Evolutionary conservation across 2,113 vertebrate genomes (phyloP), one percentile per base, ranked within the genome.

Genomic region (Dipodomys merriami): DNA sequence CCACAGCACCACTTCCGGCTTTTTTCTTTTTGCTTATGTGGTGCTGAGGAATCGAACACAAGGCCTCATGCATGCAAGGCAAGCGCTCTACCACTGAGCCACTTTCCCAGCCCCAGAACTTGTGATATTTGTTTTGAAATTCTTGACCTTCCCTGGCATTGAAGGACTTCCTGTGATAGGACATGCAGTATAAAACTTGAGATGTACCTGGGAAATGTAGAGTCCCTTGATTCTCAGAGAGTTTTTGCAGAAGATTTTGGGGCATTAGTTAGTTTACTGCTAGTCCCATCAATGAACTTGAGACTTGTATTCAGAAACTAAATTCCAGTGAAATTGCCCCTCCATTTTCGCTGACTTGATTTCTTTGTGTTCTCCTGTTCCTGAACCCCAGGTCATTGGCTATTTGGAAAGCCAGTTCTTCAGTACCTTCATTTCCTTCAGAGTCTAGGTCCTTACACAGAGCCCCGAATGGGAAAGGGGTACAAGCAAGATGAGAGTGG

Each of bases 221-320:
- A 7, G 11, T 72, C 9, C n/a, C 10, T 20, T 64, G 65, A 80
- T 5, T 86, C 18, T 25, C 46, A 64, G n/a, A 77, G 20, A 57
- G 57, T 88, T 88, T 78, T 88, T 46, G 44, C 27, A 72, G n/a
- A 33, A 68, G 16, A 68, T 33, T 30, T 73, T 57, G 18, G n/a
- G 18, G 53, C 1, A 71, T 20, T 68, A 15, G 19, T 44, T 64
- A n/a, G 64, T 2, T 81, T 92, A 71, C 1, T 53, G 22, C 25
- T 60, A 83, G 29, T 1, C 6, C 30, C 23, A 22, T 39, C 29
- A 92, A 86, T 74, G 29, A 5, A 0, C 13, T 69, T 83, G 39
- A 80, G 49, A 82, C 33, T 93, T 49, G 29, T 62, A 67, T 82
- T 94, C 77, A 86, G 83, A 91, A 86, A 53, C 10, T 23, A 2